phyloP scores from a whole-genome alignment of 2,797 vertebrate species.

The Aldrovandia affinis region DNA sequence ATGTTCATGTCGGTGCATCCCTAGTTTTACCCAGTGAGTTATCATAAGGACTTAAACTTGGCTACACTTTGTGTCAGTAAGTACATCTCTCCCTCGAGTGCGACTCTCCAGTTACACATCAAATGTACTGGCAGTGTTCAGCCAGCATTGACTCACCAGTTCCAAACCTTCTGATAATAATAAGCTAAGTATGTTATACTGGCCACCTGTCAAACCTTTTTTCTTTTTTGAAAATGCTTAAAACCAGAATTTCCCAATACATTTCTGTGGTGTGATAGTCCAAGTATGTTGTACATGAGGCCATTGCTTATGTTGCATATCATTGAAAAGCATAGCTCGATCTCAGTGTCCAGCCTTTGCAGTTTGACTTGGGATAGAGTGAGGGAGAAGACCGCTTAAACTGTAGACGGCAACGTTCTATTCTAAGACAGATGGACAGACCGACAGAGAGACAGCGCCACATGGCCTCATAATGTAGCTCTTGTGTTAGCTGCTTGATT shows the following conservation, averaged over 20 bases:
- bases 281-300: neutral
- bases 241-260: neutral
- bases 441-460: neutral
- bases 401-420: neutral
- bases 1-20: too few relatives aligned
- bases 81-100: neutral
- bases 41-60: neutral
- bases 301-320: neutral
- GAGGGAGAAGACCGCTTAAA: neutral
- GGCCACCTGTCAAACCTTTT: neutral
- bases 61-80: neutral
- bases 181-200: neutral
- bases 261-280: neutral
- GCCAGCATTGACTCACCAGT: neutral
- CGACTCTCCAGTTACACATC: neutral
- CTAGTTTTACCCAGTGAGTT: neutral
- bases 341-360: neutral
- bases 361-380: neutral
- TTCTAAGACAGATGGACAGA: neutral
- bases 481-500: conserved; percentile 7
- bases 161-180: neutral
- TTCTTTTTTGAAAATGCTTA: neutral
- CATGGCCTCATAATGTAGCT: neutral
- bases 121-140: neutral
- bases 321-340: neutral